Base-by-base conservation (phyloP, 2,797 vertebrate species). In the Sitta carolinensis region DNA sequence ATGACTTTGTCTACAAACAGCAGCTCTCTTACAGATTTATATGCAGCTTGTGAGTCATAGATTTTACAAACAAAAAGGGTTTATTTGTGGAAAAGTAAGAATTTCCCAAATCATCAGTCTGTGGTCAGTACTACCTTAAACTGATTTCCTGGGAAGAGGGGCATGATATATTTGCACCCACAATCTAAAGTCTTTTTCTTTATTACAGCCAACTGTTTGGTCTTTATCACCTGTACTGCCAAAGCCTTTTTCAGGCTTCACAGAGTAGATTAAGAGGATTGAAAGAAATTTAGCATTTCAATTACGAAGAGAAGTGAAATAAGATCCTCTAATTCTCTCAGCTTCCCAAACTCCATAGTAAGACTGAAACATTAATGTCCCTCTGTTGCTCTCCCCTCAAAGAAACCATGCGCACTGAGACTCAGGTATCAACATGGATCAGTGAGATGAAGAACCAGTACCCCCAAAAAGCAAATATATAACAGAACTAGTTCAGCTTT, bases 271-370 rank as follows among this genome's bases (percentile, higher is more conserved):
- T 58, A 75, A 73, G 76, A 75, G n/a, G 29, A 77, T 27, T 86
- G 22, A 91, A 75, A 88, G 20, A 67, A 93, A 92, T 21, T 50
- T 40, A 75, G 5, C n/a, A 40, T 52, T 94, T 94, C n/a, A 75
- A 1, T 81, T 78, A 89, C 5, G 13, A 66, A 89, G 51, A 84
- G 48, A 68, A 64, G 58, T 72, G 16, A 94, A 77, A 68, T 63
- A 58, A 58, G 27, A 70, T 19, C 32, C 27, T 58, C 16, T 57
- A 81, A 61, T 64, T 85, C 66, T 81, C 78, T 72, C 42, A n/a
- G 23, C 17, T 87, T 58, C 40, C 29, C 15, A 59, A 76, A 90
- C 7, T 45, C 20, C n/a, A 9, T 4, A 72, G 23, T n/a, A 73
- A 82, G 27, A 88, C 23, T 77, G 67, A 90, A 94, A 34, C 8